Base-by-base conservation (phyloP, 2,888 invertebrate genomes). In the Pecten maximus region DNA sequence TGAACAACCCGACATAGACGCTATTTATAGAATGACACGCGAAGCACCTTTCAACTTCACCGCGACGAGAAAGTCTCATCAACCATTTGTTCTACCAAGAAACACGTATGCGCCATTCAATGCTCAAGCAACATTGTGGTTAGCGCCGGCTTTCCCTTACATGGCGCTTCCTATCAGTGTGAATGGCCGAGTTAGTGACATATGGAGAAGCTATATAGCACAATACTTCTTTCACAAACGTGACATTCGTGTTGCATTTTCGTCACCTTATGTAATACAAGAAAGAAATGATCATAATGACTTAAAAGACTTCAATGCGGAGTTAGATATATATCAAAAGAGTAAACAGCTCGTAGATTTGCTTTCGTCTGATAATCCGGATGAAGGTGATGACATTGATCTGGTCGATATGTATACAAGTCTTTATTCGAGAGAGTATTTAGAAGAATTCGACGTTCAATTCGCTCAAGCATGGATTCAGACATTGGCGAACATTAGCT, bases 131-230 rank as follows among this genome's bases (percentile, higher is more conserved):
- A 90, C 90, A 0, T 39, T 90, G 28, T 90, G 90, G 90, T 15
- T 88, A 40, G 28, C 40, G 19, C 40, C 40, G 3, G 44, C 90
- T 2, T 90, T 90, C 23, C 12, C 0, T 15, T 90, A 54, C 40
- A 90, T 90, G 40, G 54, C 54, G 0, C 40, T 89, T 6, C 89
- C 89, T 0, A 40, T 39, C 23, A 87, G 89, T 40, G 87, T 89
- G 2, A 4, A 54, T 50, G 60, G 54, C 2, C n/a, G 88, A 19
- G 88, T 88, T 1, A 60, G 50, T 39, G n/a, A n/a, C n/a, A n/a
- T n/a, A n/a, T 89, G 86, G 89, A 87, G 89, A 87, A 87, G 86
- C 48, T 89, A 90, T 44, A 90, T 90, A 0, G 90, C 90, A 19
- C 88, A 90, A 54, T 40, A 40, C 6, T 88, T 88, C n/a, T 28